Conservation (phyloP, 2,797 vertebrate species). For the Darevskia mixta region DNA sequence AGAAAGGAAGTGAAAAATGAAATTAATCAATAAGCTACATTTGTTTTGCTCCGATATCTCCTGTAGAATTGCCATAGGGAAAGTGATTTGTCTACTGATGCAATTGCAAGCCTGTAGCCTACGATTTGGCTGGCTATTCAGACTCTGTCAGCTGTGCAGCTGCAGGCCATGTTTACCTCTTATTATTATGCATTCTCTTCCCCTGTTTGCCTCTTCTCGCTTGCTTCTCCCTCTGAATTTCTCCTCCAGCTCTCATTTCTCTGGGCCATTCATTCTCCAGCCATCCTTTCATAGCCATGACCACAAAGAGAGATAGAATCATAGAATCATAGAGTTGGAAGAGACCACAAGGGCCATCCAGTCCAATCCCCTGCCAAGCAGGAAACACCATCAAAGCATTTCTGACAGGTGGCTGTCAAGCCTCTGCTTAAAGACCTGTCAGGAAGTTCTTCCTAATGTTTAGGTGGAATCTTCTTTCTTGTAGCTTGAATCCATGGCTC, state of each 20-base stretch:
- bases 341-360: too few species aligned
- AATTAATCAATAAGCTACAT: background rate
- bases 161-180: background rate
- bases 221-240: background rate
- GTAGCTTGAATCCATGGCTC: too few species aligned
- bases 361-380: too few species aligned
- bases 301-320: background rate
- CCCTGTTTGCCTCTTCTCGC: background rate
- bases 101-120: background rate
- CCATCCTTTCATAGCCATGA: background rate
- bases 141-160: background rate
- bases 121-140: background rate
- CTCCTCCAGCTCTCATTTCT: background rate
- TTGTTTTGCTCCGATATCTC: slow-evolving; percentile 41
- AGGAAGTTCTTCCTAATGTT: too few species aligned
- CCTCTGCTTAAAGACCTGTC: too few species aligned
- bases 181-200: background rate
- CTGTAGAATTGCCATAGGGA: slow-evolving; percentile 35
- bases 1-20: slow-evolving; percentile 15
- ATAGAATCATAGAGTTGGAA: too few species aligned
- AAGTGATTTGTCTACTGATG: slow-evolving; percentile 42
- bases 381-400: too few species aligned
- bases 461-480: too few species aligned
- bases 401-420: too few species aligned
- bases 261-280: background rate